Base-by-base conservation (phyloP, 2,888 invertebrate species). In the Drosophila atroscutellata region DNA sequence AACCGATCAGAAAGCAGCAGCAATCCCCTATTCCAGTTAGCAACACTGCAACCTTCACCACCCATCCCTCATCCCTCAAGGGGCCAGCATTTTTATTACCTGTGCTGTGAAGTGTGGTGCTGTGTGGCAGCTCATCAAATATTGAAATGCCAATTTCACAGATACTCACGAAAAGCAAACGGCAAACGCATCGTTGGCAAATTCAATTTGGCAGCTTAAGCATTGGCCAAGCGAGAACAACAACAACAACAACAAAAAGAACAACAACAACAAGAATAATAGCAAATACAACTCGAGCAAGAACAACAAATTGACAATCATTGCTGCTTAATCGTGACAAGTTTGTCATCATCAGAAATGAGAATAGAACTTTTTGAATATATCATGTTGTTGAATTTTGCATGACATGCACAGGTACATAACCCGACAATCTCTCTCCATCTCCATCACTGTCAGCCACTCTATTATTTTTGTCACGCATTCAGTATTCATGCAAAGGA, bases 61-160 rank as follows among this genome's bases (percentile, higher is more conserved):
- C 45, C 36, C 26, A 32, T 24, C 45, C 32, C 20, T 30, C 26
- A 32, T 24, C 45, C 32, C 20, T 30, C 15, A 30, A 9, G 32
- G 28, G 13, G 28, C 30, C 26, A 60, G 34, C 72, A 74, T 60
- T 79, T 85, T 86, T 81, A 83, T 66, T 83, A 83, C 83, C 86
- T 81, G 60, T 79, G 80, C 60, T 36, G 24, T 52, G 52, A 45
- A 45, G 45, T 32, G 51, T 32, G 15, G 49, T 34, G 59, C 63
- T 55, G 71, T 54, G 63, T 65, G 71, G 26, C 61, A 56, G 71
- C 77, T 84, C 88, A 85, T 85, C 86, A 85, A 85, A 83, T 85
- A 85, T 85, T 88, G 80, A 88, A 86, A 81, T 88, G 86, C 75
- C 85, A 85, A 85, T 85, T 85, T 86, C 88, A 81, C 85, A 88